Conservation (phyloP, 92 coral and sea anemone species). For the Bergia sp. region DNA sequence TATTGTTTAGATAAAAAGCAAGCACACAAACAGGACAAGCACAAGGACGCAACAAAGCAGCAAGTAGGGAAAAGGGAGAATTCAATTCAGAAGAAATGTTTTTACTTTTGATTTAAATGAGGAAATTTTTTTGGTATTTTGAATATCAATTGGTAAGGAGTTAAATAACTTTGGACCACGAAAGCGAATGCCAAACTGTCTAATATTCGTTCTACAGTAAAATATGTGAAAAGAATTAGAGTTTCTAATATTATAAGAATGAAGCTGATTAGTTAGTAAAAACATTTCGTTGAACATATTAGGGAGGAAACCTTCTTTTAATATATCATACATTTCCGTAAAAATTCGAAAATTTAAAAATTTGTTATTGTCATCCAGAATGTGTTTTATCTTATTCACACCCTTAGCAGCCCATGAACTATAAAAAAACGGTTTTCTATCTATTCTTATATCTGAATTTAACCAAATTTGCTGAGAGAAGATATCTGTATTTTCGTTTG, state of each 20-base stretch:
- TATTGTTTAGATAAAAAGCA: slow-evolving; percentile 1
- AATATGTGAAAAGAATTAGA: slow-evolving; percentile 4
- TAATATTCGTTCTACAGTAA: slow-evolving; percentile 28
- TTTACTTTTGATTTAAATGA: slow-evolving; percentile 4
- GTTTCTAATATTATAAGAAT: slow-evolving; percentile 20
- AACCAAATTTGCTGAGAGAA: background rate
- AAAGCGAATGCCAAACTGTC: slow-evolving; percentile 28
- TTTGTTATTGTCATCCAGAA: background rate
- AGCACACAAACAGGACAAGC: slow-evolving; percentile 26
- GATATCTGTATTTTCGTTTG: background rate
- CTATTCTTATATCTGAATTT: background rate
- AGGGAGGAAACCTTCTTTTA: slow-evolving; percentile 34
- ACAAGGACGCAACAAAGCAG: slow-evolving; percentile 29
- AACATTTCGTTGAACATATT: slow-evolving; percentile 8
- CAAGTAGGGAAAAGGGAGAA: slow-evolving; percentile 32
- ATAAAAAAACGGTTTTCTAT: background rate
- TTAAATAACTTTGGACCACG: slow-evolving; percentile 14
- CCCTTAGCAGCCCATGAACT: background rate
- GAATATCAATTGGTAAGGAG: slow-evolving; percentile 13
- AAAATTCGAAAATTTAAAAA: background rate
- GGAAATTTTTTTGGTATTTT: slow-evolving; percentile 14
- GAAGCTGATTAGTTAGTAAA: slow-evolving; percentile 26
- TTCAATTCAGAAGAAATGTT: slow-evolving; percentile 24
- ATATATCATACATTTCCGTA: background rate
- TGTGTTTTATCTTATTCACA: background rate